A percentile compares a stretch with the other conserved stretches of the same genome.
phyloP scores from a whole-genome alignment of 2,797 vertebrate genomes.

The Poecilia velifera region DNA sequence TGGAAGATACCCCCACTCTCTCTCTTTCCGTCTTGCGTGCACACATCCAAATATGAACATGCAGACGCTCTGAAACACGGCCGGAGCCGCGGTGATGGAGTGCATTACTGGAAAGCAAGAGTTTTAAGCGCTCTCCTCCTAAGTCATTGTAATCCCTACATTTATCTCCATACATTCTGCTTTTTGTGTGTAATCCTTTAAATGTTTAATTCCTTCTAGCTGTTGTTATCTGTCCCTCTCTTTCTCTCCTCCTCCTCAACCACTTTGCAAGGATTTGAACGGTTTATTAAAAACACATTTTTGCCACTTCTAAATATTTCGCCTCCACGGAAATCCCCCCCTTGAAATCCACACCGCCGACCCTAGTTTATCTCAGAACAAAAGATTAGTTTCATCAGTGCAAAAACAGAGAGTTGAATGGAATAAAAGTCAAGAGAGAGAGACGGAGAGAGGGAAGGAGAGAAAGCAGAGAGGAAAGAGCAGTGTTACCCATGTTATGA shows the following conservation, averaged over 20 bases:
- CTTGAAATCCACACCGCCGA: constrained; percentile 13
- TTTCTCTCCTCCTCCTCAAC: constrained; percentile 57
- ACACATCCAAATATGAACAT: constrained; percentile 26
- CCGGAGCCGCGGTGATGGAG: constrained; percentile 73
- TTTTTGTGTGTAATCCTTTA: constrained; percentile 83
- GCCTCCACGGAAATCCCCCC: background rate
- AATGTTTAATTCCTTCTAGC: constrained; percentile 84
- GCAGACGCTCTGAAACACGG: constrained; percentile 27
- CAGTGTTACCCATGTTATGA: constrained; percentile 8
- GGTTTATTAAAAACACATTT: constrained; percentile 82
- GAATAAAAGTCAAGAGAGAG: constrained; percentile 71
- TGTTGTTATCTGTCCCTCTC: constrained; percentile 76
- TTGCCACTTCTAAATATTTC: constrained; percentile 73
- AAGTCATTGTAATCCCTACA: constrained; percentile 86
- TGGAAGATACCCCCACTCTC: constrained; percentile 45
- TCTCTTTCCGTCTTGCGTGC: constrained; percentile 3
- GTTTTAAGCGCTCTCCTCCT: constrained; percentile 82
- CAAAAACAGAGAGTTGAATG: constrained; percentile 72
- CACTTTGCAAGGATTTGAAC: constrained; percentile 73
- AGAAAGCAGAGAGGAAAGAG: constrained; percentile 11
- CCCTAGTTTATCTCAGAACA: constrained; percentile 79
- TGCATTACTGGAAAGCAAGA: constrained; percentile 84
- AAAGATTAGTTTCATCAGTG: constrained; percentile 82
- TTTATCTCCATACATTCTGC: constrained; percentile 86
- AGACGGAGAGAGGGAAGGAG: constrained; percentile 1